Percentiles rank a stretch among this genome's conserved stretches.
Evolutionary conservation across 2,888 invertebrate species (phyloP).

Genomic region (Anaspis maculata): DNA sequence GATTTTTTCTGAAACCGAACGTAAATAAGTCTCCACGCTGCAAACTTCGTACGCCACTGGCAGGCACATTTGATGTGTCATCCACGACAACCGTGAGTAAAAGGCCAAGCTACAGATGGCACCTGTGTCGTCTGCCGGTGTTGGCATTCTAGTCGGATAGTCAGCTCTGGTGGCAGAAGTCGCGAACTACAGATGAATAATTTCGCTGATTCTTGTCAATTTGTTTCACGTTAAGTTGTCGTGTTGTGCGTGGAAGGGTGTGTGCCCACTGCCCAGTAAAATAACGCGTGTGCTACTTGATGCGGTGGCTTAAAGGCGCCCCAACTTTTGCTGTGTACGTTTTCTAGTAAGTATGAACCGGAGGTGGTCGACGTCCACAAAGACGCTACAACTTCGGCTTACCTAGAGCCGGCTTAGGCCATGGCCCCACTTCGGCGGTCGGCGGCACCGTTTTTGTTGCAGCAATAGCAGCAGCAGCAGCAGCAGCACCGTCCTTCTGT

Average conservation of each 20-base stretch:
- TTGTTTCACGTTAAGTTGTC: constrained; percentile 29
- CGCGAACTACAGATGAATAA: constrained; percentile 12
- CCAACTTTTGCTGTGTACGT: neutral
- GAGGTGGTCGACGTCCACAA: no score
- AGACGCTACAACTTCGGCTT: no score
- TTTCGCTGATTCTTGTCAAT: constrained; percentile 26
- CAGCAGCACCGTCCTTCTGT: neutral
- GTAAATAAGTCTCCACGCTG: no score
- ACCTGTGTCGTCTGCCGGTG: no score
- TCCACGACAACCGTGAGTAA: no score
- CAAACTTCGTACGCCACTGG: no score
- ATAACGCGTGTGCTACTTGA: constrained; percentile 29
- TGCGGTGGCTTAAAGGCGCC: constrained; percentile 23
- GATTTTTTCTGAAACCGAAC: no score
- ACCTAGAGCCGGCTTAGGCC: neutral
- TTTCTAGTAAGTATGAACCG: neutral
- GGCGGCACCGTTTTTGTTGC: neutral
- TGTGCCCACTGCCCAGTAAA: constrained; percentile 31
- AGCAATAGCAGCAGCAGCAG: no score
- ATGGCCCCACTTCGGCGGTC: constrained; percentile 29
- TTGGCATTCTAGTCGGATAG: no score
- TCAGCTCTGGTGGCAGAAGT: neutral
- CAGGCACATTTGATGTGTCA: no score
- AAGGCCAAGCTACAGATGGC: no score
- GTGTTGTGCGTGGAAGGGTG: constrained; percentile 30